Evolutionary conservation across 2,797 vertebrate species (phyloP).

Genomic region (Lycodopsis pacificus): DNA sequence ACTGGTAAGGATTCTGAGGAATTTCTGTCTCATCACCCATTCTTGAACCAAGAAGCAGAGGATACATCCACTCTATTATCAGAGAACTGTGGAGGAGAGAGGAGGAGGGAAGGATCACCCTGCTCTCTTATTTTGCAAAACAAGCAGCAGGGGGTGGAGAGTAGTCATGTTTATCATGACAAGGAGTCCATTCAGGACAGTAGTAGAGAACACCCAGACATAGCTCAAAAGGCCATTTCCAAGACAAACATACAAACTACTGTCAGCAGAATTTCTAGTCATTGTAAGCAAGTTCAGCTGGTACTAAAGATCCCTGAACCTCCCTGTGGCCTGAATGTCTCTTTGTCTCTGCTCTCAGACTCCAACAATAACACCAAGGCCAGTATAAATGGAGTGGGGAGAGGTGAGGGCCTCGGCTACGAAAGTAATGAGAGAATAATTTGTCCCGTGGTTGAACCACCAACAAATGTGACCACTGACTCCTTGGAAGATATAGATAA

Average conservation of each 20-base stretch:
- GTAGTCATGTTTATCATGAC: slow-evolving; percentile 32
- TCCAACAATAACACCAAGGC: slow-evolving; percentile 73
- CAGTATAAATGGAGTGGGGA: slow-evolving; percentile 2
- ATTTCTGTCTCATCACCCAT: slow-evolving; percentile 16
- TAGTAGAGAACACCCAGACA: slow-evolving; percentile 8
- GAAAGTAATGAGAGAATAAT: slow-evolving; percentile 30
- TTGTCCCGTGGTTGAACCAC: slow-evolving; percentile 27
- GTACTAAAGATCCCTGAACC: slow-evolving; percentile 17
- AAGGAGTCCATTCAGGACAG: slow-evolving; percentile 27
- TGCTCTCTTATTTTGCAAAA: slow-evolving; percentile 10
- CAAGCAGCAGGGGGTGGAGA: slow-evolving; percentile 28
- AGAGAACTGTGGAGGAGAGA: slow-evolving; percentile 26
- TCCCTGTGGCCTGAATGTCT: slow-evolving; percentile 16
- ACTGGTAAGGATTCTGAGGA: slow-evolving; percentile 31
- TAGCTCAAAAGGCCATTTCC: slow-evolving; percentile 15
- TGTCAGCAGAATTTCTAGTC: slow-evolving; percentile 8
- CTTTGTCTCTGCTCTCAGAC: slow-evolving; percentile 51
- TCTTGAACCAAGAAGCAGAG: slow-evolving; percentile 24
- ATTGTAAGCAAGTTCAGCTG: slow-evolving; percentile 37
- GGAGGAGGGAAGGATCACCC: slow-evolving; percentile 18
- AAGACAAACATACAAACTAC: slow-evolving; percentile 36
- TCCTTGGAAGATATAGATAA: slow-evolving; percentile 1
- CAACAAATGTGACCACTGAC: slow-evolving; percentile 20
- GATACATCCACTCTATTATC: slow-evolving; percentile 37
- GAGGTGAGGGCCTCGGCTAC: background rate